Conservation (phyloP, 92 coral and sea anemone genomes). For the Epizoanthus ramosus region DNA sequence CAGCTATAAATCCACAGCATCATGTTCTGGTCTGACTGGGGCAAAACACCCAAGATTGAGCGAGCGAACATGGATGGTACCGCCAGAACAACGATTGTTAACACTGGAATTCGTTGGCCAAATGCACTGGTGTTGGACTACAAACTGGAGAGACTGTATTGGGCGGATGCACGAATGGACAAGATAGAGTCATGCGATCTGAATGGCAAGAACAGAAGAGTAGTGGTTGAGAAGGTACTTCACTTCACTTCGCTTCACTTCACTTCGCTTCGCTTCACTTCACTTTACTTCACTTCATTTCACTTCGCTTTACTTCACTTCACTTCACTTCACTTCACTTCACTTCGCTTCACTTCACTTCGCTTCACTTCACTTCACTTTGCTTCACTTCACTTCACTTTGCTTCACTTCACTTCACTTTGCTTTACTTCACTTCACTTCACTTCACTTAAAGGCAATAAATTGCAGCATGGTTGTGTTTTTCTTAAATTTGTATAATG, state of each 20-base stretch:
- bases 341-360: too few relatives aligned
- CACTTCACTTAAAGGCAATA: too few relatives aligned
- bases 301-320: too few relatives aligned
- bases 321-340: too few relatives aligned
- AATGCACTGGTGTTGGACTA: slow-evolving; percentile 61
- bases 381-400: too few relatives aligned
- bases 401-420: too few relatives aligned
- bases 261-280: too few relatives aligned
- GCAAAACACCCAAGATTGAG: slow-evolving; percentile 60
- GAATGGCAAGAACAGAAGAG: slow-evolving; percentile 51
- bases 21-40: slow-evolving; percentile 75
- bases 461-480: too few relatives aligned
- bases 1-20: slow-evolving; percentile 20
- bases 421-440: too few relatives aligned
- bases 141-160: slow-evolving; percentile 49
- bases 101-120: slow-evolving; percentile 48
- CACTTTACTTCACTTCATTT: too few relatives aligned
- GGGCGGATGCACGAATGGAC: slow-evolving; percentile 65
- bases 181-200: slow-evolving; percentile 61
- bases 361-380: too few relatives aligned
- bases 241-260: neutral
- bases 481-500: too few relatives aligned
- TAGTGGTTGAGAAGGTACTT: slow-evolving; percentile 30
- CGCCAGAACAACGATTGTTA: slow-evolving; percentile 52
- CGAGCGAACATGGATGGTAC: slow-evolving; percentile 66